These are phyloP conservation scores for Caenorhabditis plicata DNA, from an alignment of 2,888 invertebrate species.

Conservation along the genomic window DNA sequence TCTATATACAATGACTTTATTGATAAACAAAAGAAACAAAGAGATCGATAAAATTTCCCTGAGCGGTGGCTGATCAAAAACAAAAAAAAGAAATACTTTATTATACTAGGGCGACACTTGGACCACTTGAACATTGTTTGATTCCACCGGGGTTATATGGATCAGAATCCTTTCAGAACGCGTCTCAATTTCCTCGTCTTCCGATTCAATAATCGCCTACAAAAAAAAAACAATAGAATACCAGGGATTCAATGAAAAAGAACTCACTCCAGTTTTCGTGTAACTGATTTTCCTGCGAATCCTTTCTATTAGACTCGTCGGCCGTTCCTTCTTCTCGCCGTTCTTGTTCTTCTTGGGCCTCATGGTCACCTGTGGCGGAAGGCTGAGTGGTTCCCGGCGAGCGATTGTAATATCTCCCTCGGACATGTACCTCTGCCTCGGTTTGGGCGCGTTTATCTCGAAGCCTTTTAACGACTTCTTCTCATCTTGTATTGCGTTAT, in stretches of 20 bases:
- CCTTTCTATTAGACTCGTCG: slow-evolving; percentile 28
- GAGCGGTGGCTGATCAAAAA: background rate
- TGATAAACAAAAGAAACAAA: background rate
- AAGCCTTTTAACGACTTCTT: slow-evolving; percentile 15
- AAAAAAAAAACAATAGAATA: background rate
- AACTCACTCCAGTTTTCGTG: slow-evolving; percentile 22
- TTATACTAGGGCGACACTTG: slow-evolving; percentile 16
- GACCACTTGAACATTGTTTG: slow-evolving; percentile 25
- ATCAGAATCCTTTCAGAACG: slow-evolving; percentile 28
- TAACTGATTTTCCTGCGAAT: slow-evolving; percentile 30
- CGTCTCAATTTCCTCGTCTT: slow-evolving; percentile 27
- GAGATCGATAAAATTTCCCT: slow-evolving; percentile 10
- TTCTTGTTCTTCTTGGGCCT: slow-evolving; percentile 9
- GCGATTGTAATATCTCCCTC: slow-evolving; percentile 23
- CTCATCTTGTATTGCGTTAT: slow-evolving; percentile 25
- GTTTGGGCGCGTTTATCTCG: slow-evolving; percentile 17
- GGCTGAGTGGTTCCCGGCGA: slow-evolving; percentile 2
- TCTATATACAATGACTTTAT: slow-evolving; percentile 4
- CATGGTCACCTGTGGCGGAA: slow-evolving; percentile 17
- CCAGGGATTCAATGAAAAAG: background rate
- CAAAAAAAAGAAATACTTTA: too few relatives aligned
- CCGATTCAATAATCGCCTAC: slow-evolving; percentile 28
- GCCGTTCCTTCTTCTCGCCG: slow-evolving; percentile 17
- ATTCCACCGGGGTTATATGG: slow-evolving; percentile 24
- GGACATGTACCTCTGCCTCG: slow-evolving; percentile 28